Base-by-base conservation (phyloP, 1,140 invertebrate species). In the Solenopsis invicta region DNA sequence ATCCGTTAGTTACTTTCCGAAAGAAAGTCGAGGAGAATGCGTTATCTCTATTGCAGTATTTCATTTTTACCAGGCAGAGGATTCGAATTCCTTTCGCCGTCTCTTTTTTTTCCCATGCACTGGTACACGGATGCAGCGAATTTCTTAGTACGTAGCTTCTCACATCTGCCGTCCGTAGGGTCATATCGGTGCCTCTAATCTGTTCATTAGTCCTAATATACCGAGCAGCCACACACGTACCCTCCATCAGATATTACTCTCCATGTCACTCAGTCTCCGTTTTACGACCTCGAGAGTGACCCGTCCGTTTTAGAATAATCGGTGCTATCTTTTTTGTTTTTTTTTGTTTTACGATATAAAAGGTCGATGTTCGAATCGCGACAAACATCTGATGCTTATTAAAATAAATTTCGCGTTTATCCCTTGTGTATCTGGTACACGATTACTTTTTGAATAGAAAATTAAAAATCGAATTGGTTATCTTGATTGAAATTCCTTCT, bases 171-270 rank as follows among this genome's bases (percentile, higher is more conserved):
- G 48, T 16, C 66, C 2, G 82, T 87, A 82, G 41, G 84, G 67
- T 76, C 76, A 78, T 93, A 94, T 94, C 93, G 56, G 87, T 48
- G 90, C 80, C 91, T 90, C 81, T 88, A 85, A 94, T 94, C 93
- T 93, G 90, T 94, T 94, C 93, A 94, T 94, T 94, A 94, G 93
- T 93, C 89, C 89, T 93, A 93, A 93, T 93, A 93, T 93, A 93
- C 92, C 87, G 89, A 90, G 84, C 84, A 91, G 87, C 90, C 92
- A 92, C 88, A 92, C 88, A 91, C 66, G 21, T 91, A 91, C 88
- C 71, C 92, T 91, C 88, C 89, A 93, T 89, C 88, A 88, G 71
- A 89, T 88, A 88, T 89, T 88, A 88, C 72, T 56, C 56, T 88
- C 89, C 88, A 76, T 91, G 91, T 92, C 92, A 91, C 90, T 91